These are phyloP conservation scores for Dicranocentrus wangi DNA, from an alignment of 2,888 invertebrate genomes.

Conservation along the genomic window DNA sequence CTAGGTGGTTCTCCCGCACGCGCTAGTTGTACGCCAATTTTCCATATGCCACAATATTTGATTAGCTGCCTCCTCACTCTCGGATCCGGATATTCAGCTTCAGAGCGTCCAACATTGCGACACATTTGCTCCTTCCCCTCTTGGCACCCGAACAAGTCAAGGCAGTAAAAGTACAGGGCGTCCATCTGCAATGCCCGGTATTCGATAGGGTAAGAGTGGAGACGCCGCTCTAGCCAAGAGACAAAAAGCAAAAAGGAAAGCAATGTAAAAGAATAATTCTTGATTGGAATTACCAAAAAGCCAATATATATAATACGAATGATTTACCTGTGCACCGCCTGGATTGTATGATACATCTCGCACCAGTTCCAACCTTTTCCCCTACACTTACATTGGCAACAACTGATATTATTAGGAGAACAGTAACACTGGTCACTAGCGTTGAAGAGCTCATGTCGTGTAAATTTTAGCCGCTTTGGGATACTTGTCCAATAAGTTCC, in stretches of 20 bases:
- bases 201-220: background rate
- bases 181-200: conserved; percentile 35
- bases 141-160: conserved; percentile 27
- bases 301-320: background rate
- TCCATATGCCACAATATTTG: conserved; percentile 22
- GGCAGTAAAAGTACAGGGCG: conserved; percentile 43
- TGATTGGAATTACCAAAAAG: background rate
- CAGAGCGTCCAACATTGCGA: conserved; percentile 5
- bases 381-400: no score
- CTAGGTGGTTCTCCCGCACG: background rate
- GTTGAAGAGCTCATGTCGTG: no score
- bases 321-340: conserved; percentile 15
- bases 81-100: conserved; percentile 14
- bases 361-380: background rate
- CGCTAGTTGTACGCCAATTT: background rate
- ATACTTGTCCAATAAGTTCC: no score
- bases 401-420: no score
- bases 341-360: background rate
- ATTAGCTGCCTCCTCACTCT: background rate
- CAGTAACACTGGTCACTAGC: no score
- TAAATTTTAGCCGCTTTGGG: no score
- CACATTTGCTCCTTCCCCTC: conserved; percentile 31
- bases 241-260: no score
- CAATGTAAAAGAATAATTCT: background rate
- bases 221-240: background rate